phyloP scores from a whole-genome alignment of 2,888 invertebrate species.

The Rhodophaea formosa region DNA sequence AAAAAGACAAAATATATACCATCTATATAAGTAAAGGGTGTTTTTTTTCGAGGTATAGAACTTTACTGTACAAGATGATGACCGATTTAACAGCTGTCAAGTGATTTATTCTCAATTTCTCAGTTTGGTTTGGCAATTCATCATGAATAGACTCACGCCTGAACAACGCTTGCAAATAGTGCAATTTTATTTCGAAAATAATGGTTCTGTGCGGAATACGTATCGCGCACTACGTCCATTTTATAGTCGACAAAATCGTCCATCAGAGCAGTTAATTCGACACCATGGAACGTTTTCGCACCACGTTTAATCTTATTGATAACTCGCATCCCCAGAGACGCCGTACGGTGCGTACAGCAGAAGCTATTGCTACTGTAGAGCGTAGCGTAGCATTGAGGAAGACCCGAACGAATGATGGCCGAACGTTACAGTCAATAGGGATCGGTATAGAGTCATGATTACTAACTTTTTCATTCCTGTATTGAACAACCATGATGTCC shows the following conservation, averaged over 20 bases:
- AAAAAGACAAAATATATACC: no score
- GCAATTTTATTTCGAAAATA: constrained; percentile 35
- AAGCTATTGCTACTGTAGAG: constrained; percentile 27
- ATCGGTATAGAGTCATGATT: constrained; percentile 38
- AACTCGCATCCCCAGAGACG: not conserved
- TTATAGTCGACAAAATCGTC: no score
- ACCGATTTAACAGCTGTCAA: not conserved
- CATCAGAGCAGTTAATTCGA: constrained; percentile 21
- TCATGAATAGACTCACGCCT: not conserved
- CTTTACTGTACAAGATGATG: no score
- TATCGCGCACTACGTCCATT: no score
- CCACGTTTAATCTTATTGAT: constrained; percentile 26
- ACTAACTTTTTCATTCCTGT: constrained; percentile 34
- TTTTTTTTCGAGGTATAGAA: no score
- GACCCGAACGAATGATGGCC: constrained; percentile 28
- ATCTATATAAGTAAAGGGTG: no score
- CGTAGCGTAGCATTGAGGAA: not conserved
- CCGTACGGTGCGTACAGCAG: not conserved
- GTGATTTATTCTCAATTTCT: not conserved
- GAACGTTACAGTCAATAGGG: constrained; percentile 41
- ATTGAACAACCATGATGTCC: constrained; percentile 33
- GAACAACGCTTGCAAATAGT: constrained; percentile 27
- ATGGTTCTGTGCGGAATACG: constrained; percentile 32
- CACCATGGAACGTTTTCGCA: constrained; percentile 35
- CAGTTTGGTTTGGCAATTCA: not conserved